phyloP scores from a whole-genome alignment of 2,888 invertebrate species.

The Agriopis aurantiaria region DNA sequence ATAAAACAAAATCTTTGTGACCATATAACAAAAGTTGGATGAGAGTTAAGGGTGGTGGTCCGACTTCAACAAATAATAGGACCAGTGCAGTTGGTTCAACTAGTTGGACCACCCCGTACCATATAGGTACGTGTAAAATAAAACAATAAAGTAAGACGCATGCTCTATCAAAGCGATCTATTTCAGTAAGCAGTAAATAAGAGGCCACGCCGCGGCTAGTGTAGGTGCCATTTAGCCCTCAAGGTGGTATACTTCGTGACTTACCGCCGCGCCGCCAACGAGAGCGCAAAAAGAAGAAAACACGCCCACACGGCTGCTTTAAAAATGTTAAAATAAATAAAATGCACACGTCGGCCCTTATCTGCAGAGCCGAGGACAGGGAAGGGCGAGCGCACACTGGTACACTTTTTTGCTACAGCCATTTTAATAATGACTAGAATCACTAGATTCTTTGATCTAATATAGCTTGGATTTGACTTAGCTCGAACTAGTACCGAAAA shows the following conservation, averaged over 20 bases:
- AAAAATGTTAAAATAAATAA: slow-evolving; percentile 86
- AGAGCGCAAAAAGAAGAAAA: slow-evolving; percentile 64
- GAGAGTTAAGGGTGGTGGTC: too few species aligned
- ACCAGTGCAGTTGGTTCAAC: too few species aligned
- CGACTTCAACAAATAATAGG: too few species aligned
- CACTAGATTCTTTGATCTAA: too few species aligned
- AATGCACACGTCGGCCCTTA: slow-evolving; percentile 83
- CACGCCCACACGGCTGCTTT: slow-evolving; percentile 68
- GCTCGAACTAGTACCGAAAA: too few species aligned
- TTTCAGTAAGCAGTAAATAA: slow-evolving; percentile 63
- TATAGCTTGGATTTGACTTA: too few species aligned
- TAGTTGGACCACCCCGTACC: background rate
- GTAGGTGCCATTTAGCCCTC: slow-evolving; percentile 84
- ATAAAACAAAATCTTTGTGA: too few species aligned
- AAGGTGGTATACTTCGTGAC: slow-evolving; percentile 83
- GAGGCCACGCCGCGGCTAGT: slow-evolving; percentile 48
- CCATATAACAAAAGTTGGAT: too few species aligned
- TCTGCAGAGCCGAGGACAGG: slow-evolving; percentile 76
- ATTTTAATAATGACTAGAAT: background rate
- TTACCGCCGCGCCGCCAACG: slow-evolving; percentile 74
- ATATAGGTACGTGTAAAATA: background rate
- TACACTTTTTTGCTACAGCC: slow-evolving; percentile 6
- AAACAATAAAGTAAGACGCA: slow-evolving; percentile 10
- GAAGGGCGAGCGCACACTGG: slow-evolving; percentile 65
- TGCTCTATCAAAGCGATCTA: slow-evolving; percentile 40